Conservation (phyloP, 2,888 invertebrate species). For the Drosophila tanythrix region DNA sequence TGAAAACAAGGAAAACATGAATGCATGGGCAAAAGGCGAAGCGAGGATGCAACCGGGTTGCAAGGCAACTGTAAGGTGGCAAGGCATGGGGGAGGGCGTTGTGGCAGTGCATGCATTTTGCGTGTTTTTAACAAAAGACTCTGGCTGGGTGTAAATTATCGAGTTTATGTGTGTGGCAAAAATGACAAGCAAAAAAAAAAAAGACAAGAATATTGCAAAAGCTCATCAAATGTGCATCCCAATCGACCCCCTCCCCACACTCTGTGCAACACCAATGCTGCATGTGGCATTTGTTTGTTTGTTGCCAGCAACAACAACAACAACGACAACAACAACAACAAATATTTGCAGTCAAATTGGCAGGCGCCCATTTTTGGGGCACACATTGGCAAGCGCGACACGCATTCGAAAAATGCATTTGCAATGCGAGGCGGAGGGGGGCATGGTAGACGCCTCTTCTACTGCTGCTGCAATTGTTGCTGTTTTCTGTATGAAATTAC, state of each 20-base stretch:
- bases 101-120: constrained; percentile 18
- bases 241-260: neutral
- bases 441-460: constrained; percentile 3
- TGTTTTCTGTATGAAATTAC: constrained; percentile 70
- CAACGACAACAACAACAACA: constrained; percentile 30
- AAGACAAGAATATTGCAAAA: constrained; percentile 44
- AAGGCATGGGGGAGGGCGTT: neutral
- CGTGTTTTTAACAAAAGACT: constrained; percentile 19
- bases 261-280: constrained; percentile 47
- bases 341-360: constrained; percentile 67
- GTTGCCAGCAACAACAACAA: constrained; percentile 33
- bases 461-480: constrained; percentile 1
- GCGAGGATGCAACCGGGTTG: neutral
- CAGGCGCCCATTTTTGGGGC: constrained; percentile 51
- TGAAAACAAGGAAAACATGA: constrained; percentile 19
- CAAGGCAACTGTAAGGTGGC: neutral
- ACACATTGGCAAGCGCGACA: constrained; percentile 69
- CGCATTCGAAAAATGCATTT: constrained; percentile 77
- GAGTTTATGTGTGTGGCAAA: constrained; percentile 68
- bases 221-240: constrained; percentile 50
- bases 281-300: constrained; percentile 67
- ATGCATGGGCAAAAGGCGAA: constrained; percentile 26
- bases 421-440: neutral
- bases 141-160: constrained; percentile 58
- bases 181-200: constrained; percentile 49